phyloP scores from a whole-genome alignment of 2,113 vertebrate genomes.

The Crotalus tigris region DNA sequence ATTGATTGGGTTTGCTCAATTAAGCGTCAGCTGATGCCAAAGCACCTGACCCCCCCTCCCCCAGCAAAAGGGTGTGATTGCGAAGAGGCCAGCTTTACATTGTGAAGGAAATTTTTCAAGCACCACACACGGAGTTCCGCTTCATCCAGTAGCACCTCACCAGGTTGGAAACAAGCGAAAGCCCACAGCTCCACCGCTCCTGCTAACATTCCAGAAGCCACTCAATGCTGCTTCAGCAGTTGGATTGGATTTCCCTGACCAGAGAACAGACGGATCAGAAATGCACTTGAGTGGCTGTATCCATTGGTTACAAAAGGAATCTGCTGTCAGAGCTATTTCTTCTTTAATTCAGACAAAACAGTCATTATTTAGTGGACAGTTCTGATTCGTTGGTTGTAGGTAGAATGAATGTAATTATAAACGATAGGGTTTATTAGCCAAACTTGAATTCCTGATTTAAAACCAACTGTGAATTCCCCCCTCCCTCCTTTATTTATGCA shows the following conservation, averaged over 20 bases:
- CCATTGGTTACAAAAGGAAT: conserved; percentile 81
- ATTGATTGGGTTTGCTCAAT: conserved; percentile 96
- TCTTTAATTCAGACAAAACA: conserved; percentile 65
- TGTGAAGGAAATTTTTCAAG: conserved; percentile 58
- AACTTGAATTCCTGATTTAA: conserved; percentile 83
- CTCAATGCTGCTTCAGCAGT: conserved; percentile 68
- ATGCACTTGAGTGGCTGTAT: conserved; percentile 86
- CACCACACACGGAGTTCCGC: conserved; percentile 71
- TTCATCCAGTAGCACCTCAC: conserved; percentile 75
- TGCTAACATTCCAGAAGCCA: conserved; percentile 69
- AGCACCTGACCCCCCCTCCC: conserved; percentile 46
- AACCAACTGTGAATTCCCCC: conserved; percentile 78
- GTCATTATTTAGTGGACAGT: conserved; percentile 71
- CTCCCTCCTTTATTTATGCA: conserved; percentile 73
- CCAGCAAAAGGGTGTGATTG: conserved; percentile 72
- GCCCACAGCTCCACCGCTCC: conserved; percentile 67
- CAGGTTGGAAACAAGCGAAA: conserved; percentile 68
- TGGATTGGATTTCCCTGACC: conserved; percentile 65
- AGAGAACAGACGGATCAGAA: conserved; percentile 71
- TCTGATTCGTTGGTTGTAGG: conserved; percentile 75
- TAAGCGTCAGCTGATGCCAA: conserved; percentile 91
- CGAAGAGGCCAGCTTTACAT: conserved; percentile 73
- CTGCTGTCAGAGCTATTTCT: conserved; percentile 77
- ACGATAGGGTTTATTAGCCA: conserved; percentile 77
- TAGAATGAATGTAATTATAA: conserved; percentile 72